phyloP scores from a whole-genome alignment of 2,797 vertebrate species.

The Mormyrops attenuatus region DNA sequence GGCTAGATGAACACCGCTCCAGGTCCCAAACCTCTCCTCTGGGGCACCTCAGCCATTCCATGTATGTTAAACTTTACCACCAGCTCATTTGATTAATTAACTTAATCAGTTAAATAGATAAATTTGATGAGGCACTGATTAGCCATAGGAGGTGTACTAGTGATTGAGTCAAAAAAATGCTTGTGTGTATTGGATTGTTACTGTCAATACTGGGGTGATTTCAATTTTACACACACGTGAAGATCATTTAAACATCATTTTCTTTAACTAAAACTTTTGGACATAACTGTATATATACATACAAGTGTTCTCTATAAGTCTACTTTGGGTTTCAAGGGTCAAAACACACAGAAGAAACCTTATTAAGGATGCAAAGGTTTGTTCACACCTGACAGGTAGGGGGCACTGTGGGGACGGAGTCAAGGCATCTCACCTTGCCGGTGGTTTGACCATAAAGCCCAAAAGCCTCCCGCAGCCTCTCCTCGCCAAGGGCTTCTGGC shows the following conservation, averaged over 20 bases:
- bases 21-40: neutral
- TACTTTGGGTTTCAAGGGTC: neutral
- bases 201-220: too few relatives aligned
- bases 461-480: slow-evolving; percentile 80
- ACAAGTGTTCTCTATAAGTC: neutral
- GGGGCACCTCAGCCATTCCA: neutral
- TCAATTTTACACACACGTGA: too few relatives aligned
- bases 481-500: slow-evolving; percentile 92
- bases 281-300: neutral
- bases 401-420: neutral
- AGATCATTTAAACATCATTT: neutral
- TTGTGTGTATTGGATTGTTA: neutral
- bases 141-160: too few relatives aligned
- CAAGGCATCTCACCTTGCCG: slow-evolving; percentile 76
- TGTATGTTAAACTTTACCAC: too few relatives aligned
- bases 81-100: too few relatives aligned
- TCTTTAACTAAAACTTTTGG: neutral
- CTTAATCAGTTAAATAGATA: neutral
- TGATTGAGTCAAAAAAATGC: too few relatives aligned
- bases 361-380: neutral
- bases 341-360: neutral
- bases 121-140: neutral
- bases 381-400: neutral
- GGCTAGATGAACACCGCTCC: neutral
- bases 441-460: slow-evolving; percentile 92